Percentiles rank a stretch among this genome's conserved stretches.
These are phyloP conservation scores for Styela clava DNA, from an alignment of 23 tunicate species.

Conservation along the genomic window DNA sequence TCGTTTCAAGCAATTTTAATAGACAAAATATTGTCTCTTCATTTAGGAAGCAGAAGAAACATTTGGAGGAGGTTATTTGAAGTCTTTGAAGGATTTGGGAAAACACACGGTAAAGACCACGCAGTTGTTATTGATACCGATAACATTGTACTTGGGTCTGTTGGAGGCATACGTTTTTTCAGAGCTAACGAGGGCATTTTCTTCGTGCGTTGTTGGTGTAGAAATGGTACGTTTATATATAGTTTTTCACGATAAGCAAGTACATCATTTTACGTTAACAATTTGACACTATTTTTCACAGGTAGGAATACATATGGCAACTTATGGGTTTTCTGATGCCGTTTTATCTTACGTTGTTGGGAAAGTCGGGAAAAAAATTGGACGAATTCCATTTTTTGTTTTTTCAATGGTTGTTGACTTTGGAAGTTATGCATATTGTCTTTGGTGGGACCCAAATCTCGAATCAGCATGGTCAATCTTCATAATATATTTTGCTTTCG, in stretches of 20 bases:
- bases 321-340: background rate
- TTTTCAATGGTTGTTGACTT: background rate
- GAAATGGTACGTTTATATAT: constrained; percentile 39
- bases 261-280: too few species aligned
- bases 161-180: constrained; percentile 36
- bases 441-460: background rate
- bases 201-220: constrained; percentile 60
- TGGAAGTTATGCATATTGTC: background rate
- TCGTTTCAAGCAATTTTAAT: too few species aligned
- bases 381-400: background rate
- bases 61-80: constrained; percentile 9
- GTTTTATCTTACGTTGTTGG: background rate
- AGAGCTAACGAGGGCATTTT: constrained; percentile 51
- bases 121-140: constrained; percentile 38
- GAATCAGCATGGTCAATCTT: constrained; percentile 2
- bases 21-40: too few species aligned
- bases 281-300: too few species aligned
- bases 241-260: too few species aligned
- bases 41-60: too few species aligned
- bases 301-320: constrained; percentile 10
- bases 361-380: background rate
- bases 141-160: constrained; percentile 42
- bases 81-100: background rate
- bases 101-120: constrained; percentile 37
- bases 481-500: background rate